Percentiles rank a stretch among this genome's conserved stretches.
Evolutionary conservation across 2,113 vertebrate species (phyloP).

Genomic region (Rissa tridactyla): DNA sequence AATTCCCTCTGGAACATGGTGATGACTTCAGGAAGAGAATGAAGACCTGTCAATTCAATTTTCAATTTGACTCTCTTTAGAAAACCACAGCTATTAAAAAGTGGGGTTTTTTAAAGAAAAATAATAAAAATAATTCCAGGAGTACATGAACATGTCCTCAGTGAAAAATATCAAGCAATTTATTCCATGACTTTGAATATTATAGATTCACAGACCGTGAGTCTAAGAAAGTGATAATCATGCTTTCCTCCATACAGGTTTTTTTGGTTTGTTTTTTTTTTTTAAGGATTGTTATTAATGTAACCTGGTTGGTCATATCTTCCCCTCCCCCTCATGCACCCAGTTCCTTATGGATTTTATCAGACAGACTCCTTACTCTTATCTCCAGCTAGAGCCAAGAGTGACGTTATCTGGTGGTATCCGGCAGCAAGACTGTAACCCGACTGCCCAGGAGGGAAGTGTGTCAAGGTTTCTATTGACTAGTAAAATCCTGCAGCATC

Average conservation of each 20-base stretch:
- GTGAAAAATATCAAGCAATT: conserved; percentile 15
- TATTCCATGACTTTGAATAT: neutral
- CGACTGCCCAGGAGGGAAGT: conserved; percentile 7
- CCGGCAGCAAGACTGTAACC: neutral
- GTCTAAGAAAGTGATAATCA: neutral
- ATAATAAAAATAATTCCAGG: conserved; percentile 4
- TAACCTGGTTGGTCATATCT: neutral
- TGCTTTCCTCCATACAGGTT: neutral
- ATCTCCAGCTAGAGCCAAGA: neutral
- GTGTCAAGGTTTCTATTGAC: conserved; percentile 26
- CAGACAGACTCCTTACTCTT: neutral
- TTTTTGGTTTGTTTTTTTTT: neutral
- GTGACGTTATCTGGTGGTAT: neutral
- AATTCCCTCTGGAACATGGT: conserved; percentile 55
- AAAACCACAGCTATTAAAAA: conserved; percentile 50
- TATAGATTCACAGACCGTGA: neutral
- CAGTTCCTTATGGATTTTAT: neutral
- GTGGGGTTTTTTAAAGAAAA: neutral
- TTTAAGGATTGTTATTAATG: neutral
- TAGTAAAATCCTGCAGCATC: conserved; percentile 4
- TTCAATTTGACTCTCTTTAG: conserved; percentile 13
- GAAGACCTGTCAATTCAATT: conserved; percentile 53
- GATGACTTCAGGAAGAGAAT: conserved; percentile 63
- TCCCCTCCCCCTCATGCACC: neutral
- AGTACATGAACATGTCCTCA: neutral